A percentile compares a stretch with the other conserved stretches of the same genome.
phyloP scores from a whole-genome alignment of 2,888 invertebrate genomes.

The Cataglyphis altisquamis region DNA sequence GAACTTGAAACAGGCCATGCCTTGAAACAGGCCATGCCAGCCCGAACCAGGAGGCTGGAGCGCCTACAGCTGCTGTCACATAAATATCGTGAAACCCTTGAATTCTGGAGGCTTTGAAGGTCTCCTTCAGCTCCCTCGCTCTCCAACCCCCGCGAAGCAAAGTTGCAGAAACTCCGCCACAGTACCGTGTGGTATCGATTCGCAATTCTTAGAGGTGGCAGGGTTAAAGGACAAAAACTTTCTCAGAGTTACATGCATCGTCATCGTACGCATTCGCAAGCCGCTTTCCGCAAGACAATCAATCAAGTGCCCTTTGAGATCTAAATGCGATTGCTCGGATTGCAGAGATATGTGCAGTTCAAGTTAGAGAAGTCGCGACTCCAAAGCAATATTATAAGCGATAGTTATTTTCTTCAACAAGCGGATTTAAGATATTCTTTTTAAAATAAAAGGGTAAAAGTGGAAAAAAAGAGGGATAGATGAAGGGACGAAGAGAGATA shows the following conservation, averaged over 20 bases:
- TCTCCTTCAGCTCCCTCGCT: constrained; percentile 26
- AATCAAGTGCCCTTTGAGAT: constrained; percentile 1
- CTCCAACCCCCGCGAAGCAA: constrained; percentile 72
- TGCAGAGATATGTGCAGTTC: constrained; percentile 8
- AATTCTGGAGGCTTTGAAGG: constrained; percentile 78
- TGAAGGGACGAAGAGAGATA: not conserved
- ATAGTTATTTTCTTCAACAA: constrained; percentile 36
- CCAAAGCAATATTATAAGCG: constrained; percentile 15
- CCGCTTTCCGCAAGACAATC: constrained; percentile 13
- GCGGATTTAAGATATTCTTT: not conserved
- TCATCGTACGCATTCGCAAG: constrained; percentile 7
- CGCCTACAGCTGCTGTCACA: constrained; percentile 84
- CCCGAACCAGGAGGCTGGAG: constrained; percentile 69
- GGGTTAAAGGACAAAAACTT: constrained; percentile 59
- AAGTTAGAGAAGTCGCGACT: constrained; percentile 1
- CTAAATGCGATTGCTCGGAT: constrained; percentile 15
- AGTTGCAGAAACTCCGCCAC: constrained; percentile 82
- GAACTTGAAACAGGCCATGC: constrained; percentile 75
- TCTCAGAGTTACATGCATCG: constrained; percentile 48
- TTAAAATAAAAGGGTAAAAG: not conserved
- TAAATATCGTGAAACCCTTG: constrained; percentile 84
- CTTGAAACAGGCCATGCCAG: constrained; percentile 33
- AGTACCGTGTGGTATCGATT: constrained; percentile 79
- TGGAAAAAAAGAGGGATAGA: constrained; percentile 1
- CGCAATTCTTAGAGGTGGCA: constrained; percentile 80